phyloP scores from a whole-genome alignment of 1,140 invertebrate genomes.

The Sarcophaga peregrina region DNA sequence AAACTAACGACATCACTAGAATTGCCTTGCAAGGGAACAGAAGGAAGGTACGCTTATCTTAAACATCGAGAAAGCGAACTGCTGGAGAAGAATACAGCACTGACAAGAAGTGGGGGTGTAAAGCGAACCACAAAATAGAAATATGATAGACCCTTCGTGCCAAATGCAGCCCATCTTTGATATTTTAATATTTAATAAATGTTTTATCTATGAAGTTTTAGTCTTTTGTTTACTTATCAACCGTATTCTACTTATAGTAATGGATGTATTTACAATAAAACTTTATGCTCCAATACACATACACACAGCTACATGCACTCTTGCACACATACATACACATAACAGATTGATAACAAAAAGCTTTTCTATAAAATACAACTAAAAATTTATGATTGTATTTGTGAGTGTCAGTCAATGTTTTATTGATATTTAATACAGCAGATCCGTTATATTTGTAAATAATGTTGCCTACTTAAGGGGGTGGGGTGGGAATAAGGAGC shows the following conservation, averaged over 20 bases:
- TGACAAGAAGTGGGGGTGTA: no score
- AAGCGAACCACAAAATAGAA: no score
- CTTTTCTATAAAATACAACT: no score
- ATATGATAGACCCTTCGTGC: not conserved
- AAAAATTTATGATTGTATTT: no score
- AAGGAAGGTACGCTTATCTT: no score
- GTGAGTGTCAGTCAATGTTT: not conserved
- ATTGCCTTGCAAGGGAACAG: no score
- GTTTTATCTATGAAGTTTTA: slow-evolving; percentile 5
- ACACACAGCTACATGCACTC: not conserved
- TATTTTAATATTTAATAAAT: slow-evolving; percentile 17
- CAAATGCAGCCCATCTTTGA: not conserved
- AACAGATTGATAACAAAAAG: not conserved
- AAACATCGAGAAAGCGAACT: no score
- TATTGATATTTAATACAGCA: not conserved
- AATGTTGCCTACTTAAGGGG: no score
- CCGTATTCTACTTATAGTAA: not conserved
- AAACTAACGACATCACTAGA: no score
- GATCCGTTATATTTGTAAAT: no score
- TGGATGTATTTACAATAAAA: not conserved
- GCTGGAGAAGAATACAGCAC: no score
- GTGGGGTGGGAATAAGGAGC: no score
- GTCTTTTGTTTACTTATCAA: not conserved
- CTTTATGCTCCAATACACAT: not conserved
- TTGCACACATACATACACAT: not conserved